These are phyloP conservation scores for Euglossa dilemma DNA, from an alignment of 1,140 invertebrate species.

Conservation along the genomic window DNA sequence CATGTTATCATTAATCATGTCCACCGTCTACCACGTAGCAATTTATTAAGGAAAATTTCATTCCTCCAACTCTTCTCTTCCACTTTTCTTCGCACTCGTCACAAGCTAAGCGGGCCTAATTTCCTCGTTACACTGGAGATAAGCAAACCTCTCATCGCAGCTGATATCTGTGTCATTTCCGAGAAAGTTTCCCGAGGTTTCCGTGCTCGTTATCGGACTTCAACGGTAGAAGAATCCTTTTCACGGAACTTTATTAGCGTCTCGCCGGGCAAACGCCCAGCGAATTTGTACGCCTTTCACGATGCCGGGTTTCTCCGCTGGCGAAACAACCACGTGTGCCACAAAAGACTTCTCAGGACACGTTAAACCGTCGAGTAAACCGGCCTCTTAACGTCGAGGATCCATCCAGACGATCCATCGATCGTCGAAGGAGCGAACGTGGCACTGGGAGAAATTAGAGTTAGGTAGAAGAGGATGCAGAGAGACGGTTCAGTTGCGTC, in stretches of 20 bases:
- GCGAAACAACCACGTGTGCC: conserved; percentile 34
- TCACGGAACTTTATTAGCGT: conserved; percentile 48
- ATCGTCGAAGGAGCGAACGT: neutral
- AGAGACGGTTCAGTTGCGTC: too few relatives aligned
- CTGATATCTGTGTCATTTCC: neutral
- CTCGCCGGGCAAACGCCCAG: neutral
- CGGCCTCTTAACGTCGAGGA: neutral
- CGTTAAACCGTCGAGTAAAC: conserved; percentile 2
- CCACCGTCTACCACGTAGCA: too few relatives aligned
- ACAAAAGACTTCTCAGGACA: conserved; percentile 38
- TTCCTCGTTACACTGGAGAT: neutral
- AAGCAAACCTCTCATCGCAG: too few relatives aligned
- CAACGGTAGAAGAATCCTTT: neutral
- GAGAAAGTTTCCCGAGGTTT: neutral
- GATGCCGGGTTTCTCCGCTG: conserved; percentile 17
- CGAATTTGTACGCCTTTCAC: conserved; percentile 45
- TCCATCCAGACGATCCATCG: neutral
- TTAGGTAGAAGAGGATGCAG: neutral
- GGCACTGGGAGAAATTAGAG: conserved; percentile 11
- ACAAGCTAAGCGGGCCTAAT: neutral
- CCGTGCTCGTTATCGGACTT: conserved; percentile 40
- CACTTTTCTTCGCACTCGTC: too few relatives aligned
- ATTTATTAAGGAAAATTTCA: too few relatives aligned
- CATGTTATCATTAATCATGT: too few relatives aligned
- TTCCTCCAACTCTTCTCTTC: too few relatives aligned